Evolutionary conservation across 2,113 vertebrate genomes (phyloP), one percentile per base, ranked within the genome.

Genomic region (Sander lucioperca): DNA sequence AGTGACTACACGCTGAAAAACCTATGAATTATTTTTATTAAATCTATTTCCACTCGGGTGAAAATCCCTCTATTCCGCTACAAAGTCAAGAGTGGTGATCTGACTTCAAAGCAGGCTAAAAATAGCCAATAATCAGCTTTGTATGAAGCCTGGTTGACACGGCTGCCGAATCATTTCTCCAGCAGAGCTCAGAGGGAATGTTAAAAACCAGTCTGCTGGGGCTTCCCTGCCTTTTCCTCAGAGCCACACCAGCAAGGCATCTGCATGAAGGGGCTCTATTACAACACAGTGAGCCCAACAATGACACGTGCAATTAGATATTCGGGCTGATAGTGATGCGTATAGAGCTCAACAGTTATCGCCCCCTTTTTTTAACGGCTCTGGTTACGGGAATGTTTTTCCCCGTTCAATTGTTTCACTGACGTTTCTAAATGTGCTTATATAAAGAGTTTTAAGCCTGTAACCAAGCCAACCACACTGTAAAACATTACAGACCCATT

Each of bases 121-220:
- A 87, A 87, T 74, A 91, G 83, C 82, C 89, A 90, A 92, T 91
- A 85, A 93, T 82, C 88, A 88, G 92, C 90, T 91, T 88, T 80
- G 80, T 77, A 68, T 74, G 87, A 80, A 74, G 70, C 25, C 74
- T 64, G 67, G 69, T 86, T 68, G 77, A 86, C 81, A 76, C 3
- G 59, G 76, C 66, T 66, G 82, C 71, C 68, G 80, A 59, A 68
- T 76, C 30, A 85, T 79, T 43, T 65, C 69, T 76, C 15, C 79
- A 39, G 78, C 78, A 74, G 57, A 69, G 72, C 77, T 83, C 67
- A 57, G 21, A 70, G 75, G 21, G 23, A 11, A 64, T 45, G 70
- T 66, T 72, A 62, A 21, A 59, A 79, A 39, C 14, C 57, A 6
- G 45, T 21, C 45, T 5, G 43, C 63, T 16, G 77, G 39, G 66